A percentile compares a stretch with the other conserved stretches of the same genome.
Conservation (phyloP, 2,113 vertebrate genomes). For the Platichthys flesus region DNA sequence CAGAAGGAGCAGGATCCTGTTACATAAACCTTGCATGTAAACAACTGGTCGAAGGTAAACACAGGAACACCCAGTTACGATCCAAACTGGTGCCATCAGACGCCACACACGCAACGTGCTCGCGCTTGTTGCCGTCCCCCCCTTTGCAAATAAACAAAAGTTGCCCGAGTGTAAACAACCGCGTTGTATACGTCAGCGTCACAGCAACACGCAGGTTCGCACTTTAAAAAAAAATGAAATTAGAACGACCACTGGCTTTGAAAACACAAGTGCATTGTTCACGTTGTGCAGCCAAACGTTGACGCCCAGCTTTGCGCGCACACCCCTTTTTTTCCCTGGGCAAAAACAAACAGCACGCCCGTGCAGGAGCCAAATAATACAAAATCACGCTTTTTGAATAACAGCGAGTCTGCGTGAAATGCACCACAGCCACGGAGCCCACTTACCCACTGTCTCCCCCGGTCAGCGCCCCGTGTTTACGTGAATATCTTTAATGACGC, state of each 20-base stretch:
- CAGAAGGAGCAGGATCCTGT: slow-evolving; percentile 22
- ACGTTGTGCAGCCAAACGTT: slow-evolving; percentile 76
- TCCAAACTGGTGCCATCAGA: not conserved
- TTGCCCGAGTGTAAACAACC: slow-evolving; percentile 27
- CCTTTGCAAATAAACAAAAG: slow-evolving; percentile 51
- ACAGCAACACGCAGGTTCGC: not conserved
- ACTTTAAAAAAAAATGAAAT: not conserved
- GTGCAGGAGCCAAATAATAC: slow-evolving; percentile 25
- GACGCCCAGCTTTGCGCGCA: slow-evolving; percentile 82
- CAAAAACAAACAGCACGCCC: slow-evolving; percentile 79
- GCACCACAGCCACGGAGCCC: not conserved
- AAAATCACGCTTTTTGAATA: slow-evolving; percentile 35
- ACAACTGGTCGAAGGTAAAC: slow-evolving; percentile 11
- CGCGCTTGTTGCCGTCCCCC: slow-evolving; percentile 52
- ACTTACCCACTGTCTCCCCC: slow-evolving; percentile 66
- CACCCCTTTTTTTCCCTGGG: slow-evolving; percentile 74
- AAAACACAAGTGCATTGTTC: slow-evolving; percentile 37
- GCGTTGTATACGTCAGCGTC: not conserved
- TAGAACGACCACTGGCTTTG: not conserved
- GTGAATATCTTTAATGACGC: slow-evolving; percentile 90
- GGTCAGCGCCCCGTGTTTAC: slow-evolving; percentile 81
- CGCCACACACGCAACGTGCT: not conserved
- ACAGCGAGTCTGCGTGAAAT: not conserved
- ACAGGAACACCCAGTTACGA: not conserved
- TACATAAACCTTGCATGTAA: slow-evolving; percentile 58